phyloP scores from a whole-genome alignment of 2,888 invertebrate species.

The Scaptomyza polygonia region DNA sequence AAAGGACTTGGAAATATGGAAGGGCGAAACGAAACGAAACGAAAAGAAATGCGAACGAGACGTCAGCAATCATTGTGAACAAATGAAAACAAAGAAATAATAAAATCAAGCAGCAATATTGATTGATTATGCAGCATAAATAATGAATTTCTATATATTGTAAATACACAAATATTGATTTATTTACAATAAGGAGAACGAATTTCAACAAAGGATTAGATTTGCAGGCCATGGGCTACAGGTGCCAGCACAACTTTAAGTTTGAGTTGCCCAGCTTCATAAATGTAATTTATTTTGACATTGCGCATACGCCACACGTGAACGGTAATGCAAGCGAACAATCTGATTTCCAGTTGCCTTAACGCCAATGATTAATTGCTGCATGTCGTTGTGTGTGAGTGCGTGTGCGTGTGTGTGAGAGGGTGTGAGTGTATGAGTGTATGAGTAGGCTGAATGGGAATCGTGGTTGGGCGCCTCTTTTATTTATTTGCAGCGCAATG shows the following conservation, averaged over 20 bases:
- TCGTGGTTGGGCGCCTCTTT: conserved; percentile 41
- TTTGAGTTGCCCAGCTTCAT: conserved; percentile 38
- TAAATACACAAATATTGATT: conserved; percentile 3
- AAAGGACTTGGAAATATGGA: conserved; percentile 3
- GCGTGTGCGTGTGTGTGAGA: conserved; percentile 1
- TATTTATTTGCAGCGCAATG: conserved; percentile 70
- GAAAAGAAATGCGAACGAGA: conserved; percentile 43
- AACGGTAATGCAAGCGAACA: conserved; percentile 58
- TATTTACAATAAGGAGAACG: not conserved
- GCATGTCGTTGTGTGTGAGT: conserved; percentile 16
- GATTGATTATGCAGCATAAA: conserved; percentile 76
- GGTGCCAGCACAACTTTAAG: conserved; percentile 23
- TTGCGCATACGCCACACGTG: conserved; percentile 73
- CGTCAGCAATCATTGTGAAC: conserved; percentile 72
- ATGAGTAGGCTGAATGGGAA: conserved; percentile 3
- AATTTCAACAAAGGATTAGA: conserved; percentile 47
- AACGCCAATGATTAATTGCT: conserved; percentile 75
- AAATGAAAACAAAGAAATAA: conserved; percentile 74
- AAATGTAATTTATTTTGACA: conserved; percentile 74
- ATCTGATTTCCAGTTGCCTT: conserved; percentile 63
- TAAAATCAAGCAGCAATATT: conserved; percentile 77
- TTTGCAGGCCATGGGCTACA: conserved; percentile 17
- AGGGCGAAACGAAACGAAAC: conserved; percentile 1
- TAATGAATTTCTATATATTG: conserved; percentile 58
- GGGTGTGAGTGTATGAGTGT: conserved; percentile 7